These are phyloP conservation scores for Baronia brevicornis DNA, from an alignment of 2,888 invertebrate species.

Conservation along the genomic window DNA sequence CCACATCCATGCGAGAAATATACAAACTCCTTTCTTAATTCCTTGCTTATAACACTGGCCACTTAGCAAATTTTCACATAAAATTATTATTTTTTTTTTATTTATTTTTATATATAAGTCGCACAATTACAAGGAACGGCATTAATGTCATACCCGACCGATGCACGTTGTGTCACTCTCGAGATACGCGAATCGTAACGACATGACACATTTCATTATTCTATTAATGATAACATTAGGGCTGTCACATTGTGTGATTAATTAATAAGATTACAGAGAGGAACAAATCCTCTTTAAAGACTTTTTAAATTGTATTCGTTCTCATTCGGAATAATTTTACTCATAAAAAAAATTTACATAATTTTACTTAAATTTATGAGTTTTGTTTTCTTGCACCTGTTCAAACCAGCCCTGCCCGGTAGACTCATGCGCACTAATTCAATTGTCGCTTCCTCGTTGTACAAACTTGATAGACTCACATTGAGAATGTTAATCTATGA, in stretches of 20 bases:
- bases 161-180: constrained; percentile 35
- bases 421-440: constrained; percentile 38
- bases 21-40: background rate
- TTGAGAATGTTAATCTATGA: background rate
- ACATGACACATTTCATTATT: constrained; percentile 60
- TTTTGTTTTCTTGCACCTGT: too few species aligned
- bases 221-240: constrained; percentile 57
- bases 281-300: too few species aligned
- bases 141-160: constrained; percentile 31
- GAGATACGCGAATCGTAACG: constrained; percentile 52
- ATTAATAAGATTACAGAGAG: too few species aligned
- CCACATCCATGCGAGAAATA: constrained; percentile 49
- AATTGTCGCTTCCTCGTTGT: constrained; percentile 66
- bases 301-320: too few species aligned
- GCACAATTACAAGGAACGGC: too few species aligned
- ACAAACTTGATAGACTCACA: constrained; percentile 25
- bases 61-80: background rate
- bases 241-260: constrained; percentile 44
- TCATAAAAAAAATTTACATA: too few species aligned
- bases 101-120: too few species aligned
- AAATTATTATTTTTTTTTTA: too few species aligned
- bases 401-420: constrained; percentile 44
- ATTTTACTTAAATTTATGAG: too few species aligned
- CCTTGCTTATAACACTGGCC: constrained; percentile 5
- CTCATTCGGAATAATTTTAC: too few species aligned